Conservation (phyloP, 2,888 invertebrate genomes). For the Automeris io region DNA sequence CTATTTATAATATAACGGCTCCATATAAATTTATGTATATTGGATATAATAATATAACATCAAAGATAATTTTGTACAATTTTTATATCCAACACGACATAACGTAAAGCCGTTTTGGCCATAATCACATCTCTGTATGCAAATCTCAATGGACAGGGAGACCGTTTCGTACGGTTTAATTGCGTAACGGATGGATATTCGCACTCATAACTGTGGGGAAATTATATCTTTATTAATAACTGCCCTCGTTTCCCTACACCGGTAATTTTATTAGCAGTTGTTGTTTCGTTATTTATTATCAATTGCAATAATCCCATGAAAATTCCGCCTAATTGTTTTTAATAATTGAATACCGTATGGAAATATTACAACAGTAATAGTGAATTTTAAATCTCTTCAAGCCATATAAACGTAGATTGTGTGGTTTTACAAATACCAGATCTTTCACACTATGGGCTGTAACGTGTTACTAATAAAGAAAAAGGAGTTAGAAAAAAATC, state of each 20-base stretch:
- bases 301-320: slow-evolving; percentile 2
- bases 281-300: slow-evolving; percentile 23
- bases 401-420: no score
- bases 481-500: no score
- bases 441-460: no score
- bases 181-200: slow-evolving; percentile 53
- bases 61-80: slow-evolving; percentile 13
- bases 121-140: slow-evolving; percentile 66
- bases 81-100: slow-evolving; percentile 23
- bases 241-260: slow-evolving; percentile 26
- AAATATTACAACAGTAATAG: no score
- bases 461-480: no score
- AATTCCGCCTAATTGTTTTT: background rate
- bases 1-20: no score
- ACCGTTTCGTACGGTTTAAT: slow-evolving; percentile 54
- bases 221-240: slow-evolving; percentile 59
- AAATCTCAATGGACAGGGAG: slow-evolving; percentile 57
- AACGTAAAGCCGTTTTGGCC: slow-evolving; percentile 41
- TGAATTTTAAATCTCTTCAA: no score
- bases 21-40: background rate
- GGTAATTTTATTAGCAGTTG: slow-evolving; percentile 38
- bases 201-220: slow-evolving; percentile 43
- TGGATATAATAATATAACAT: slow-evolving; percentile 3
- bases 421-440: no score
- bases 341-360: background rate